Conservation (phyloP, 2,113 vertebrate species). For the Sylvia atricapilla region DNA sequence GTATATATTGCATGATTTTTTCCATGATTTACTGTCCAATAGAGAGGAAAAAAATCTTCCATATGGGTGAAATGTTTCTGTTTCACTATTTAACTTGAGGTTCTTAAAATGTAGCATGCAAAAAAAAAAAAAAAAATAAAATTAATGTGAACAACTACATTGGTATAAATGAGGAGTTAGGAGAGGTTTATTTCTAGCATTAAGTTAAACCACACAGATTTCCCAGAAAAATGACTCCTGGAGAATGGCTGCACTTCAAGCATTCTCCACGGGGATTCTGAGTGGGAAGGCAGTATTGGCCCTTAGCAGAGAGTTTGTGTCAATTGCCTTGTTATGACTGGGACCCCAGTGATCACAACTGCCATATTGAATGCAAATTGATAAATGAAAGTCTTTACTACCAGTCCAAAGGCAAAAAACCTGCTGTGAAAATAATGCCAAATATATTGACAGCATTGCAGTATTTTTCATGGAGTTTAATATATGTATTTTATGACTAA, state of each 20-base stretch:
- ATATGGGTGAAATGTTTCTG: background rate
- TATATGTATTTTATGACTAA: background rate
- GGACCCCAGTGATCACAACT: background rate
- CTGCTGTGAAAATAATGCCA: background rate
- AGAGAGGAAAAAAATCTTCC: background rate
- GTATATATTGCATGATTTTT: background rate
- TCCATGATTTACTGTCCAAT: background rate
- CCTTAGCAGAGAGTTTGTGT: background rate
- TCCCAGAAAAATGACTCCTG: background rate
- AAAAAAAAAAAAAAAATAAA: background rate
- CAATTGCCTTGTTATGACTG: background rate
- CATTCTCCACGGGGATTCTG: background rate
- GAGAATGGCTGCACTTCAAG: background rate
- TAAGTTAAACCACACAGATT: background rate
- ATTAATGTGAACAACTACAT: accelerated
- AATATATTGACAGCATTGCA: background rate
- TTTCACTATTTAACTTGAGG: background rate
- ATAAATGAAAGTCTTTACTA: background rate
- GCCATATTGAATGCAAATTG: background rate
- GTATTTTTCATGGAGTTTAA: background rate
- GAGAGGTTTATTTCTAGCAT: background rate
- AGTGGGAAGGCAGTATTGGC: background rate
- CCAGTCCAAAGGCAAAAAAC: background rate
- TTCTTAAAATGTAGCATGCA: background rate
- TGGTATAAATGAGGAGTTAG: background rate